phyloP scores from a whole-genome alignment of 2,888 invertebrate genomes.

The Lithophane leautieri region DNA sequence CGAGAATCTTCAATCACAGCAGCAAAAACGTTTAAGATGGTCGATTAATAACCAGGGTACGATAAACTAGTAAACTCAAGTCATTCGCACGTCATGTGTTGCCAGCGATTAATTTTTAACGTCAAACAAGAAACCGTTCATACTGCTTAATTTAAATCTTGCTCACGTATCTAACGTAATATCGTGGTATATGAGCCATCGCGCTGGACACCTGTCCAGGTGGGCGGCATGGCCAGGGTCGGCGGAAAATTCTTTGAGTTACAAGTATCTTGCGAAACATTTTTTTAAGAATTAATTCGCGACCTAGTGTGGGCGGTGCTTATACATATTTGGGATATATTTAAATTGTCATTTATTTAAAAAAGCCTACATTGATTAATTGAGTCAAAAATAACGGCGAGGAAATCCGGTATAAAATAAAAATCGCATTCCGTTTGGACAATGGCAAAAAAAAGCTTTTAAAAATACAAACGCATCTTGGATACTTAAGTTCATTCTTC shows the following conservation, averaged over 20 bases:
- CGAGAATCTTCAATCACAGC: slow-evolving; percentile 65
- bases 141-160: slow-evolving; percentile 70
- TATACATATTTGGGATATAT: slow-evolving; percentile 49
- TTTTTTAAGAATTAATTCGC: slow-evolving; percentile 62
- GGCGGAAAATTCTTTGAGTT: slow-evolving; percentile 72
- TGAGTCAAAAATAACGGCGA: slow-evolving; percentile 13
- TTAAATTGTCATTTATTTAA: slow-evolving; percentile 30
- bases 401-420: slow-evolving; percentile 25
- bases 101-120: slow-evolving; percentile 44
- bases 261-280: slow-evolving; percentile 74
- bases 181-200: slow-evolving; percentile 76
- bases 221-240: slow-evolving; percentile 83
- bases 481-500: slow-evolving; percentile 10
- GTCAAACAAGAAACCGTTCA: slow-evolving; percentile 37
- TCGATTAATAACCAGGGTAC: slow-evolving; percentile 34
- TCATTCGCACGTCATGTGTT: slow-evolving; percentile 52
- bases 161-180: slow-evolving; percentile 74
- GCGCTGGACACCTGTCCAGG: slow-evolving; percentile 84
- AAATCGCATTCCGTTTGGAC: slow-evolving; percentile 15
- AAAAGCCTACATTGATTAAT: slow-evolving; percentile 39
- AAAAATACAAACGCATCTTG: not conserved
- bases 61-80: slow-evolving; percentile 42
- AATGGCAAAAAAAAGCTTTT: not conserved
- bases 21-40: slow-evolving; percentile 51
- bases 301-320: slow-evolving; percentile 55